Evolutionary conservation across 2,797 vertebrate species (phyloP).

Genomic region (Todus mexicanus): DNA sequence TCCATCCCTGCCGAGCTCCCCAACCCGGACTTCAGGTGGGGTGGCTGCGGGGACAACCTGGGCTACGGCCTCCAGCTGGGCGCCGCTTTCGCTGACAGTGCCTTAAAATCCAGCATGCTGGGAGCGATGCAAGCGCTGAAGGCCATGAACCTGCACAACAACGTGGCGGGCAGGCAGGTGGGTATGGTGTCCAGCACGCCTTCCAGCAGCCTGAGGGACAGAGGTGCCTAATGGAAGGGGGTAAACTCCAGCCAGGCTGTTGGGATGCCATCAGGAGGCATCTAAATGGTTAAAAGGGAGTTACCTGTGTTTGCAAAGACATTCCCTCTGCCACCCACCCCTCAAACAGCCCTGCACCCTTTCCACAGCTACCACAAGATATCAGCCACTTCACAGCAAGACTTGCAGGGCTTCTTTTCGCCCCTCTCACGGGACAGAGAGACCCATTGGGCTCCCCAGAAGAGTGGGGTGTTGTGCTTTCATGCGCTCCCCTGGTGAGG

Average conservation of each 20-base stretch:
- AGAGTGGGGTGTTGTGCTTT: rapidly evolving
- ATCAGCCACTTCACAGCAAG: background rate
- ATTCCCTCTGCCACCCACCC: background rate
- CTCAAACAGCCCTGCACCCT: background rate
- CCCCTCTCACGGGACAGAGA: background rate
- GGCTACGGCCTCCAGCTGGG: conserved; percentile 78
- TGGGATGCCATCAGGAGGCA: background rate
- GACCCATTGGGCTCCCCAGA: background rate
- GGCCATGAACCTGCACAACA: conserved; percentile 78
- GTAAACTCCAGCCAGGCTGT: rapidly evolving
- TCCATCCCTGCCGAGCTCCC: conserved; percentile 68
- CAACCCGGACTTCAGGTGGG: conserved; percentile 73
- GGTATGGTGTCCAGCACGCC: background rate
- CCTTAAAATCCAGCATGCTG: conserved; percentile 59
- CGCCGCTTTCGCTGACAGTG: conserved; percentile 74
- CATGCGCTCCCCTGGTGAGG: background rate
- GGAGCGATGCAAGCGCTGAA: conserved; percentile 40
- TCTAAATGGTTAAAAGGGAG: background rate
- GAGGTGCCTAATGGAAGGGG: background rate
- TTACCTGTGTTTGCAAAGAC: background rate
- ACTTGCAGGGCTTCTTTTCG: background rate
- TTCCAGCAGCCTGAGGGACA: background rate
- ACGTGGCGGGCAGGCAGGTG: conserved; percentile 76
- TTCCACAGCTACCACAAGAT: background rate
- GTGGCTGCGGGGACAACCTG: conserved; percentile 80